Base-by-base conservation (phyloP, 2,113 vertebrate genomes). In the Ia io region DNA sequence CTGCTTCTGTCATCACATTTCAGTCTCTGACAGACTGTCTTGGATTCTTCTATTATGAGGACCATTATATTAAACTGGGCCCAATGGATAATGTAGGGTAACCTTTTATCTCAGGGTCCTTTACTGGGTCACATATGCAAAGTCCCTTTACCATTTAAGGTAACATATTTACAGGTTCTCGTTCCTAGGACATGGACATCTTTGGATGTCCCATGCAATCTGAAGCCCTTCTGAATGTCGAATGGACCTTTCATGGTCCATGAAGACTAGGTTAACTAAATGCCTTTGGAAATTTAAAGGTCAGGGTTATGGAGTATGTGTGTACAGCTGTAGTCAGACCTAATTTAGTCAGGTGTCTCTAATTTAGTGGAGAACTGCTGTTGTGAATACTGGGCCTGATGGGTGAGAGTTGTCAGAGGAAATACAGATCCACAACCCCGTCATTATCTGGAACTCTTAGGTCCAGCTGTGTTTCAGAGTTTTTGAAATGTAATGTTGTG, bases 401-500 rank as follows among this genome's bases (percentile, higher is more conserved):
- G 17, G 30, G 18, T 79, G n/a, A 67, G 53, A 70, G 2, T 49
- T 84, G 25, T 77, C 69, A 73, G 30, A 82, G 30, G 16, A 88
- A 85, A 85, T 42, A 85, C 2, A 40, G 8, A 59, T 35, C 25
- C 2, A 74, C 30, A 84, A 8, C 1, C 5, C 9, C 74, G 11
- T 77, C 37, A 77, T 82, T 88, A 67, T 82, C 11, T 73, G 25
- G 30, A 92, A 82, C 61, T 95, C 32, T 76, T 35, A 70, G 42
- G 9, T 73, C n/a, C 16, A 88, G 28, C 30, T 92, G 25, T 73
- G 61, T 83, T 93, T 95, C 37, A 65, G 9, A 74, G 56, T 65
- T 95, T 88, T 76, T 77, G 84, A 84, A 93, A 59, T 61, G 17
- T 87, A 84, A 53, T 80, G 9, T 40, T 3, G 67, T 91, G 67